These are phyloP conservation scores for Actinemys pallida DNA, from an alignment of 2,113 vertebrate genomes.

Conservation along the genomic window DNA sequence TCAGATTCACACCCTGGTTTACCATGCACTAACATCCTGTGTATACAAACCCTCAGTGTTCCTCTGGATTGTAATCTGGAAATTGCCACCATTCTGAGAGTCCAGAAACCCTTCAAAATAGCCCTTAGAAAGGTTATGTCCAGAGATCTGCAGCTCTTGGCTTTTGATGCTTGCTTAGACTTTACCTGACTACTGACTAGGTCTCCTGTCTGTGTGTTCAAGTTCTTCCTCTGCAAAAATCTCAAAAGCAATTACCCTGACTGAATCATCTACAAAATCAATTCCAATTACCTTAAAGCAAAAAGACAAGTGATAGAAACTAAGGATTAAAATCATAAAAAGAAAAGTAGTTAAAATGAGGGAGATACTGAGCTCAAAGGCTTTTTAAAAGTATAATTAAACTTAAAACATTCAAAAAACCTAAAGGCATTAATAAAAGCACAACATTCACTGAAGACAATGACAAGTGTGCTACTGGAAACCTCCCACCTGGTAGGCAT, in stretches of 20 bases:
- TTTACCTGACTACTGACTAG: background rate
- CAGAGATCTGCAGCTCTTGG: background rate
- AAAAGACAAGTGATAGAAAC: background rate
- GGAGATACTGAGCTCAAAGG: background rate
- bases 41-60: background rate
- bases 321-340: background rate
- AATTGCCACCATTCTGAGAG: background rate
- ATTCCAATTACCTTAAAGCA: background rate
- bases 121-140: background rate
- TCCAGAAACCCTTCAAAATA: background rate
- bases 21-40: background rate
- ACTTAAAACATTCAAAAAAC: background rate
- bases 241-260: background rate
- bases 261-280: background rate
- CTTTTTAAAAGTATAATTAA: background rate
- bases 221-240: background rate
- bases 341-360: background rate
- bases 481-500: background rate
- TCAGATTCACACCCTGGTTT: background rate
- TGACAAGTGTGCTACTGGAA: background rate
- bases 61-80: background rate
- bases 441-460: background rate
- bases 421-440: background rate
- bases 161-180: background rate
- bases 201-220: background rate